Evolutionary conservation across 2,113 vertebrate species (phyloP).

Genomic region (Dicentrarchus labrax): DNA sequence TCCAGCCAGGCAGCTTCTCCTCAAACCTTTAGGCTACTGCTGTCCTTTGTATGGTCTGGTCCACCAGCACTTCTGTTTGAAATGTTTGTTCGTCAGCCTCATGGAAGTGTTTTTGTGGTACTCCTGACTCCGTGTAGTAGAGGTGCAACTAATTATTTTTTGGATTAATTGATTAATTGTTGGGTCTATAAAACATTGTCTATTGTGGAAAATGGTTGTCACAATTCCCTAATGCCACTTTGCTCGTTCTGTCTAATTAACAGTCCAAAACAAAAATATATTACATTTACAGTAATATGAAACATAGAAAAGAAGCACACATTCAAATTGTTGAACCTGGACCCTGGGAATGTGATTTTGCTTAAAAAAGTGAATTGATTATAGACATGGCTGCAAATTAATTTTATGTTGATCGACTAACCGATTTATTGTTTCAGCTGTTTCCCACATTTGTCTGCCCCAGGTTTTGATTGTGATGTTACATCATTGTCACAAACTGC

Average conservation of each 20-base stretch:
- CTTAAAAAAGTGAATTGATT: not conserved
- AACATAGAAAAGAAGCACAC: not conserved
- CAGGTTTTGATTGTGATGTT: not conserved
- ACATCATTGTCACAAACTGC: not conserved
- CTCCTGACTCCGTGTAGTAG: not conserved
- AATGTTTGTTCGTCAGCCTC: not conserved
- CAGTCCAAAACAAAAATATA: not conserved
- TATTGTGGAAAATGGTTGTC: not conserved
- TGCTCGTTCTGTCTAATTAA: not conserved
- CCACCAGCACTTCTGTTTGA: slow-evolving; percentile 3
- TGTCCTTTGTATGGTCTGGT: not conserved
- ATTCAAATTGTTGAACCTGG: not conserved
- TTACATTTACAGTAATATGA: not conserved
- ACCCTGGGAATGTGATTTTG: too few species aligned
- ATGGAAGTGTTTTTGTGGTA: not conserved
- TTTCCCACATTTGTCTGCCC: not conserved
- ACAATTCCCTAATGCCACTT: not conserved
- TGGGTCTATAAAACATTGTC: not conserved
- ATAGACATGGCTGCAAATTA: not conserved
- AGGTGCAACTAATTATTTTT: not conserved
- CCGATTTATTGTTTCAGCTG: not conserved
- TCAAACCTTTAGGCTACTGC: slow-evolving; percentile 17
- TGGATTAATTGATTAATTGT: not conserved
- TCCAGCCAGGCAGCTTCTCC: slow-evolving; percentile 6
- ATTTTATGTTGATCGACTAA: not conserved